phyloP scores from a whole-genome alignment of 2,797 vertebrate species.

The Chromis chromis region DNA sequence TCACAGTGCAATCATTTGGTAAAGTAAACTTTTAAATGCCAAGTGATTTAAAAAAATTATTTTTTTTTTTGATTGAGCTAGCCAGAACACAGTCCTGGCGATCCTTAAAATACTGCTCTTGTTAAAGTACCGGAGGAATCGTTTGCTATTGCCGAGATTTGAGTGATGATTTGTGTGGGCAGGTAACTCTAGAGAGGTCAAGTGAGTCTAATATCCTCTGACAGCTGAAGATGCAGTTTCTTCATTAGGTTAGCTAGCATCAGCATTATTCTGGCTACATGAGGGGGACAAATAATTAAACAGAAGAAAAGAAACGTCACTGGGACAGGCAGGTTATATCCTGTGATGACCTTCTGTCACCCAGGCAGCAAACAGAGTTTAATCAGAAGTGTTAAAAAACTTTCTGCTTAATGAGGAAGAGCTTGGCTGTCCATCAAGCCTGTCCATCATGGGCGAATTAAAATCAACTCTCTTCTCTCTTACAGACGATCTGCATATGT shows the following conservation, averaged over 20 bases:
- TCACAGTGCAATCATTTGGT: background rate
- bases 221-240: conserved; percentile 74
- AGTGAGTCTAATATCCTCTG: conserved; percentile 63
- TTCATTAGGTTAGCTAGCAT: conserved; percentile 66
- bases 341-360: conserved; percentile 50
- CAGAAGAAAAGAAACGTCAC: conserved; percentile 10
- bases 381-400: conserved; percentile 30
- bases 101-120: background rate
- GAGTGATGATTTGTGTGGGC: conserved; percentile 60
- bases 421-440: conserved; percentile 35
- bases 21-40: conserved; percentile 16
- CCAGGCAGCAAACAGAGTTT: conserved; percentile 34
- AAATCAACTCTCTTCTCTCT: background rate
- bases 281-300: conserved; percentile 66
- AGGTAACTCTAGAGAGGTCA: conserved; percentile 57
- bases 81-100: too few species aligned
- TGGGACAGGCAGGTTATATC: conserved; percentile 41
- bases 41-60: too few species aligned
- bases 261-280: conserved; percentile 57
- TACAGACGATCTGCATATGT: background rate
- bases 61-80: background rate
- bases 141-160: conserved; percentile 11
- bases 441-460: conserved; percentile 30
- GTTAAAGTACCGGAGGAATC: conserved; percentile 30
- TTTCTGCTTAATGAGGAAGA: conserved; percentile 28